These are phyloP conservation scores for Ryuthela nishihirai DNA, from an alignment of 2,888 invertebrate genomes.

Conservation along the genomic window DNA sequence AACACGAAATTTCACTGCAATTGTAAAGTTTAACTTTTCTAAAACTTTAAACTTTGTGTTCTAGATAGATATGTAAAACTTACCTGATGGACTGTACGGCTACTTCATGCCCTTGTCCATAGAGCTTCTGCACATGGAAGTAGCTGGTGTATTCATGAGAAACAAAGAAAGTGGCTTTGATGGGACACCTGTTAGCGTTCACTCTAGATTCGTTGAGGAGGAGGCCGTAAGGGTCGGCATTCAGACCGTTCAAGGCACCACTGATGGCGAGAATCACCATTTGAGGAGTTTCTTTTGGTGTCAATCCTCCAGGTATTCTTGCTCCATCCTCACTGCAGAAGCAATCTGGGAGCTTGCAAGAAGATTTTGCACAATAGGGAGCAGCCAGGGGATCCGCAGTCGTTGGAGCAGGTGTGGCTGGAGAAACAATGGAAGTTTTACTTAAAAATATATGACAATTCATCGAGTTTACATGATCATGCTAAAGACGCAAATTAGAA, in stretches of 20 bases:
- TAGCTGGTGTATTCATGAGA: constrained; percentile 91
- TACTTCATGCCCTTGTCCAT: constrained; percentile 86
- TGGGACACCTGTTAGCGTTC: constrained; percentile 85
- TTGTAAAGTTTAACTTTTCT: too few relatives aligned
- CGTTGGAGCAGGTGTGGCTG: constrained; percentile 21
- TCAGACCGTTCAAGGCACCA: constrained; percentile 87
- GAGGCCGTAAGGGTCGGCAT: constrained; percentile 79
- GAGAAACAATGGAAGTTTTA: too few relatives aligned
- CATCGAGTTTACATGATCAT: too few relatives aligned
- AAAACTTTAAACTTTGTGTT: too few relatives aligned
- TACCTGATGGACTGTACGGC: constrained; percentile 85
- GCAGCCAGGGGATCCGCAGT: constrained; percentile 67
- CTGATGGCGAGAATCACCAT: constrained; percentile 89
- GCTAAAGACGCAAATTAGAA: too few relatives aligned
- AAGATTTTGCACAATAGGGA: constrained; percentile 67
- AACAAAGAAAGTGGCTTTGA: constrained; percentile 88
- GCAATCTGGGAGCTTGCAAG: constrained; percentile 80
- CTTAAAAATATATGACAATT: too few relatives aligned
- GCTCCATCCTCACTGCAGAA: constrained; percentile 91
- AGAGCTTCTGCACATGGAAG: constrained; percentile 83
- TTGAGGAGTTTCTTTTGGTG: constrained; percentile 85
- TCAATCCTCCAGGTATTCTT: constrained; percentile 74
- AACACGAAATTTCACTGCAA: too few relatives aligned
- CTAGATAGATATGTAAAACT: too few relatives aligned
- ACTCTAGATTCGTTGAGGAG: constrained; percentile 52